Percentiles rank a stretch among this genome's conserved stretches.
Conservation (phyloP, 2,113 vertebrate genomes). For the Callipepla californica region DNA sequence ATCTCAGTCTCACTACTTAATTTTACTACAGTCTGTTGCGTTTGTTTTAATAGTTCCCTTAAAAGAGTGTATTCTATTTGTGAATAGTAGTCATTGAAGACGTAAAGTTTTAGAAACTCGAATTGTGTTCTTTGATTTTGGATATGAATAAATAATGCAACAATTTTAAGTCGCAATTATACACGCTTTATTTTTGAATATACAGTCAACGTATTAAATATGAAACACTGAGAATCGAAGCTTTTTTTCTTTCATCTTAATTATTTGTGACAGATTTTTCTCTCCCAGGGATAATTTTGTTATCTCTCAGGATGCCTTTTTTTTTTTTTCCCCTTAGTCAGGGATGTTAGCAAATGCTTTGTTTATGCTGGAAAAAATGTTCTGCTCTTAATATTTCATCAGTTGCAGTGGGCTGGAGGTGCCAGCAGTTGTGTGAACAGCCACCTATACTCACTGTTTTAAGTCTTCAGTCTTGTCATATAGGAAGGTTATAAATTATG, state of each 20-base stretch:
- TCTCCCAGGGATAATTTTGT: background rate
- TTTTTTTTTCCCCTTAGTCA: background rate
- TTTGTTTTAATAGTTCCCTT: background rate
- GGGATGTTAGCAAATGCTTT: background rate
- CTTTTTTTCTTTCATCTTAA: background rate
- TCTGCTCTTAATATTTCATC: constrained; percentile 17
- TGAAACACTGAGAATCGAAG: background rate
- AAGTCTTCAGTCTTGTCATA: constrained; percentile 46
- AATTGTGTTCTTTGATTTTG: constrained; percentile 27
- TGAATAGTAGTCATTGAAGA: background rate
- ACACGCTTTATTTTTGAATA: background rate
- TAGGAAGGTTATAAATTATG: constrained; percentile 59
- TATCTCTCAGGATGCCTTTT: background rate
- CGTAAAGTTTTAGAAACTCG: background rate
- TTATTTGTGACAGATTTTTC: constrained; percentile 7
- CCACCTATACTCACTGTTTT: background rate
- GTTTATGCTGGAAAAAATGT: background rate
- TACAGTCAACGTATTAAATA: background rate
- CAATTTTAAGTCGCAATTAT: background rate
- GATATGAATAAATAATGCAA: background rate
- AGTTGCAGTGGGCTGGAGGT: background rate
- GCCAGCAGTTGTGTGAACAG: background rate
- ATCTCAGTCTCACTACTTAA: background rate
- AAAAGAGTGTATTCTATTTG: background rate
- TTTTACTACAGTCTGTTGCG: background rate